Base-by-base conservation (phyloP, 1,140 invertebrate genomes). In the Mylabris phalerata region DNA sequence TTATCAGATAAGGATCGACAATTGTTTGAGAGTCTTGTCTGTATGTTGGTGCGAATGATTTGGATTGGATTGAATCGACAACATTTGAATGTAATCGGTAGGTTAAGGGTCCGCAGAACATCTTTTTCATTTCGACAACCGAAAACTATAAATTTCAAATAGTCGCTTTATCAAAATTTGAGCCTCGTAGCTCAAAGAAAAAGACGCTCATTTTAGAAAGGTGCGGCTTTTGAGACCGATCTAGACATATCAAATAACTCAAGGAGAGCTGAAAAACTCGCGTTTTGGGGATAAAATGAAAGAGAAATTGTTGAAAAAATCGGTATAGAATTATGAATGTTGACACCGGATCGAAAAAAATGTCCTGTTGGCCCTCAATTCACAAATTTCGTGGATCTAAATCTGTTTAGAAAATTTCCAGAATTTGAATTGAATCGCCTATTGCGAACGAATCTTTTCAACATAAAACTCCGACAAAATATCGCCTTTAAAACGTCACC, bases 21-120 rank as follows among this genome's bases (percentile, higher is more conserved):
- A 55, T 71, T 83, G 41, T 80, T 79, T 61, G 84, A 86, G 69
- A 75, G 75, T 3, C 63, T 85, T 9, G 68, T 83, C 42, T 73
- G 77, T 57, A 74, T 84, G 60, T 75, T 79, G 52, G 75, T 80
- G 10, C 77, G 81, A 64, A 77, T 85, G 41, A 77, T 83, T 3
- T 86, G 84, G 84, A 76, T 85, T 55, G 80, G 82, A 13, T 70
- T 86, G 13, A 73, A 78, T 40, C 70, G 82, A 39, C 80, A 79
- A 60, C 67, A 79, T 55, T 70, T 83, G 47, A 83, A 85, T 11
- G 38, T 50, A 46, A 50, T 50, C n/a, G 55, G 48, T 9, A 10
- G 48, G 4, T 48, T 48, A 19, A 7, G 55, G 6, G 6, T 57
- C 13, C 19, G 19, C 19, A 19, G 19, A 19, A 19, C 19, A 19